Percentiles rank a stretch among this genome's conserved stretches.
Conservation (phyloP, 2,113 vertebrate genomes). For the Heliornis fulica region DNA sequence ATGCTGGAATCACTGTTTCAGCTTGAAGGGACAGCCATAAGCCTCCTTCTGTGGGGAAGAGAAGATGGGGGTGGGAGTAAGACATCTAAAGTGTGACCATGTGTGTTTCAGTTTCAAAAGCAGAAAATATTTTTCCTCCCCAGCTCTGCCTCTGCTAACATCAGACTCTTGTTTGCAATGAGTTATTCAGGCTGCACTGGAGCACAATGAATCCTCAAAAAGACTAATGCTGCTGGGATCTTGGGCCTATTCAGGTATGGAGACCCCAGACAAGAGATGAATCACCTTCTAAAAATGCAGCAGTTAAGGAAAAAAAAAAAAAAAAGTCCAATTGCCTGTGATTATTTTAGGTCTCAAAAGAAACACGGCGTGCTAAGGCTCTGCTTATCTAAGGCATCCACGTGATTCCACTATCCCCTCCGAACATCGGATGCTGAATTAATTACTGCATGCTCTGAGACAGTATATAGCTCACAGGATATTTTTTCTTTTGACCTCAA, state of each 20-base stretch:
- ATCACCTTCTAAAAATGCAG: slow-evolving; percentile 51
- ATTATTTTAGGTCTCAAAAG: slow-evolving; percentile 40
- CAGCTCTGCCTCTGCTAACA: background rate
- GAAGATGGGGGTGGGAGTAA: background rate
- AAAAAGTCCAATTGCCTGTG: background rate
- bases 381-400: slow-evolving; percentile 37
- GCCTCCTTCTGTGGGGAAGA: background rate
- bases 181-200: background rate
- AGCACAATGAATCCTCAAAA: background rate
- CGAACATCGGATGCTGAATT: background rate
- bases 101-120: background rate
- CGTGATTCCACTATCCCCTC: background rate
- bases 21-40: background rate
- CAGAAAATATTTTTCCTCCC: background rate
- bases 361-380: slow-evolving; percentile 18
- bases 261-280: slow-evolving; percentile 37
- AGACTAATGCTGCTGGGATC: slow-evolving; percentile 29
- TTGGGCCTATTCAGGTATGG: background rate
- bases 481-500: background rate
- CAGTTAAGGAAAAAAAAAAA: background rate
- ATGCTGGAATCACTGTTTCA: background rate
- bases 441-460: background rate
- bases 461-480: background rate
- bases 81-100: background rate
- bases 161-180: background rate